Evolutionary conservation across 1,140 invertebrate species (phyloP), one percentile per base, ranked within the genome.

Genomic region (Hestina assimilis): DNA sequence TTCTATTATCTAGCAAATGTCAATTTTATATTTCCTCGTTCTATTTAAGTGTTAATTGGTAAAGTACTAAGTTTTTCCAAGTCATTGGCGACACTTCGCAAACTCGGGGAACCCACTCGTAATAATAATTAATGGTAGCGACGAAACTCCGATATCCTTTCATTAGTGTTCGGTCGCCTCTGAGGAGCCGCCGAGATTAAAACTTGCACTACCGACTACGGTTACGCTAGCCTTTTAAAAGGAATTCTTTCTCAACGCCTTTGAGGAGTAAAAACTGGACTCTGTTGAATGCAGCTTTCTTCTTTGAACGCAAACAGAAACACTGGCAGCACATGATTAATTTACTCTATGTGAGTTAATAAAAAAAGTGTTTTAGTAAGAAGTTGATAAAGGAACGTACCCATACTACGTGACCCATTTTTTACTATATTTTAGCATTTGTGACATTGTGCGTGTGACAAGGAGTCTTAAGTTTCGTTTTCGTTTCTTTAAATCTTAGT

Each of bases 121-220:
- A 85, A 85, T 85, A 83, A 86, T 83, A 87, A 87, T 85, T 83
- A 85, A 87, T 87, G 79, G 80, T 64, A 67, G 61, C 67, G 72
- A 74, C 58, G 72, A 76, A 83, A 80, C 71, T 75, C 75, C 81
- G 78, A 87, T 84, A 84, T 83, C 82, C 82, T 87, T 85, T 85
- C 82, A 85, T 83, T 87, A 85, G 73, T 73, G 71, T 74, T 59
- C 77, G 69, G 68, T 66, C 72, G 59, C 65, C n/a, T 57, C 67
- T 63, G 23, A 66, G 51, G 66, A 67, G 66, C 69, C 46, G 60
- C 66, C 63, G 67, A 83, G 83, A 87, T 87, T 87, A 87, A 87
- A 85, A 87, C 82, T 87, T 87, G 71, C 51, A 64, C 77, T 63
- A 58, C 65, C 52, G 63, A 61, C 68, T 54, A 62, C 59, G 59